Percentiles rank a stretch among this genome's conserved stretches.
Conservation (phyloP, 2,888 invertebrate species). For the Tortricodes alternella region DNA sequence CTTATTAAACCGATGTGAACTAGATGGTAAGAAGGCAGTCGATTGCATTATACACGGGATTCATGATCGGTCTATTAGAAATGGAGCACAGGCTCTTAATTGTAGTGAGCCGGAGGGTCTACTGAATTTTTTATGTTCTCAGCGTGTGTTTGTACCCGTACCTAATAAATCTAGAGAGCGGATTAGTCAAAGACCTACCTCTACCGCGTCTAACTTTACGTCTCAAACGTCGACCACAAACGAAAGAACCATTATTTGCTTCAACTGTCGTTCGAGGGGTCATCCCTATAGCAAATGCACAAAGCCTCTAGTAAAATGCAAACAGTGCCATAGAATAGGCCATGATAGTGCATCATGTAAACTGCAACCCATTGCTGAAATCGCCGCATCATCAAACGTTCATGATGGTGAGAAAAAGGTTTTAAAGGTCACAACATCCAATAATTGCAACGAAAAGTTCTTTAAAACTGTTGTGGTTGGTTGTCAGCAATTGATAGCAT, state of each 20-base stretch:
- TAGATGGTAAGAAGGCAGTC: slow-evolving; percentile 33
- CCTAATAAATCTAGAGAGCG: too few relatives aligned
- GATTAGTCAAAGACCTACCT: not conserved
- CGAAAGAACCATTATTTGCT: not conserved
- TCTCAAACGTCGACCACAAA: not conserved
- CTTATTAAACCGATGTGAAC: slow-evolving; percentile 33
- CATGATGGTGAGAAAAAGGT: slow-evolving; percentile 15
- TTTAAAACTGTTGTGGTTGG: slow-evolving; percentile 23
- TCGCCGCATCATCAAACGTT: not conserved
- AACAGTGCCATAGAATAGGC: slow-evolving; percentile 25
- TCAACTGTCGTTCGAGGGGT: not conserved
- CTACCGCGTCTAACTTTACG: not conserved
- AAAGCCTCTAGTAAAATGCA: not conserved
- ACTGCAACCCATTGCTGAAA: not conserved
- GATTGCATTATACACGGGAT: slow-evolving; percentile 36
- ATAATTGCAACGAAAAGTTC: slow-evolving; percentile 28
- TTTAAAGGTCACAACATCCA: slow-evolving; percentile 5
- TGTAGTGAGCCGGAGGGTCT: not conserved
- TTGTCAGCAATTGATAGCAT: slow-evolving; percentile 13
- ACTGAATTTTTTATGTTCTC: not conserved
- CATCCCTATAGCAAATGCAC: not conserved
- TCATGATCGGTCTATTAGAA: slow-evolving; percentile 1
- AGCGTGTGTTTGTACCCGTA: too few relatives aligned
- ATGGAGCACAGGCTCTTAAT: slow-evolving; percentile 3
- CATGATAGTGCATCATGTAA: slow-evolving; percentile 16